Evolutionary conservation across 2,797 vertebrate species (phyloP).

Genomic region (Acipenser transmontanus): DNA sequence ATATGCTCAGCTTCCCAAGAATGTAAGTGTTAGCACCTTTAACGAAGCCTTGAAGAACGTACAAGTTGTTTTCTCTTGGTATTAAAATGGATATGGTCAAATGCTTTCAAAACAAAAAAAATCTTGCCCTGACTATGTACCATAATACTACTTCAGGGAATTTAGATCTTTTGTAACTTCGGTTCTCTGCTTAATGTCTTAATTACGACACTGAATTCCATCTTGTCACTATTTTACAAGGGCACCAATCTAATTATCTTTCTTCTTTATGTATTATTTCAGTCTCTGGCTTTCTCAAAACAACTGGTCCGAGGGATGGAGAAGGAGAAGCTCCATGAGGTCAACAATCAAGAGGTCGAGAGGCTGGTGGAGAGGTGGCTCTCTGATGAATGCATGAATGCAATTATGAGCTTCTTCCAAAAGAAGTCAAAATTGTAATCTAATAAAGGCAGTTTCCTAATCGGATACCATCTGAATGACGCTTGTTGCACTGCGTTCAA

Average conservation of each 20-base stretch:
- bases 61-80: not conserved
- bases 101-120: too few relatives aligned
- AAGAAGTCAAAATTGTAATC: constrained; percentile 71
- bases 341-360: constrained; percentile 70
- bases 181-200: too few relatives aligned
- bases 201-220: too few relatives aligned
- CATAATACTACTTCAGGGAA: too few relatives aligned
- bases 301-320: constrained; percentile 68
- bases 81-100: too few relatives aligned
- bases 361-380: constrained; percentile 61
- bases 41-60: not conserved
- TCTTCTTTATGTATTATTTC: constrained; percentile 11
- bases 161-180: too few relatives aligned
- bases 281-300: constrained; percentile 75
- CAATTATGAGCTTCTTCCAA: constrained; percentile 74
- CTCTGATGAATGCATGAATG: constrained; percentile 74
- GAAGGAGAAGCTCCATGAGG: constrained; percentile 62
- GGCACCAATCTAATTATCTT: not conserved
- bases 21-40: constrained; percentile 53
- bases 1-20: constrained; percentile 69
- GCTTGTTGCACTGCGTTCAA: too few relatives aligned
- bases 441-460: too few relatives aligned
- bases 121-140: too few relatives aligned
- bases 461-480: too few relatives aligned
- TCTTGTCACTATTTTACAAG: too few relatives aligned